These are phyloP conservation scores for Cherax quadricarinatus DNA, from an alignment of 1,140 invertebrate species.

Conservation along the genomic window DNA sequence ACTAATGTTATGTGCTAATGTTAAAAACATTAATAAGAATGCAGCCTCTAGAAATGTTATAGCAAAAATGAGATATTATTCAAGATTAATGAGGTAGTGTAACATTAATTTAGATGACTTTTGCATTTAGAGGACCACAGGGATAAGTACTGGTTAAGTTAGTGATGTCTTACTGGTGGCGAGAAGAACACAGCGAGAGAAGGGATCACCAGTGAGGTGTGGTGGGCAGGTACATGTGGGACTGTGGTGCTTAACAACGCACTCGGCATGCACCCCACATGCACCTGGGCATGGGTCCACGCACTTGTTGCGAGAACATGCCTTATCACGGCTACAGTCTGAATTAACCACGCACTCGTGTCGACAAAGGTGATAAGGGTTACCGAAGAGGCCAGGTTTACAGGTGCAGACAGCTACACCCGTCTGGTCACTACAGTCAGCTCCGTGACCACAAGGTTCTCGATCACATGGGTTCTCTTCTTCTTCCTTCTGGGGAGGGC, in stretches of 20 bases:
- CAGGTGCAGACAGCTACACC: constrained; percentile 82
- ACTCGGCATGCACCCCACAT: constrained; percentile 74
- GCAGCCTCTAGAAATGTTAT: constrained; percentile 3
- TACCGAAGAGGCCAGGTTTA: constrained; percentile 83
- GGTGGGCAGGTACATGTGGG: constrained; percentile 73
- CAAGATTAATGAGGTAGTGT: background rate
- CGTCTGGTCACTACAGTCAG: constrained; percentile 74
- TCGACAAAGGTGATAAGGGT: constrained; percentile 86
- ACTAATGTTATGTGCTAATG: background rate
- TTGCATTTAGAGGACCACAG: background rate
- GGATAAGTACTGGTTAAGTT: background rate
- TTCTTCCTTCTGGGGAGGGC: background rate
- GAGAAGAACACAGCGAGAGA: constrained; percentile 53
- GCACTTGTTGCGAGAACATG: constrained; percentile 79
- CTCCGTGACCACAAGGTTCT: constrained; percentile 86
- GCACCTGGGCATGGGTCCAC: constrained; percentile 74
- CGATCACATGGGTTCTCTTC: constrained; percentile 84
- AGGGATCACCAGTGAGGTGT: constrained; percentile 61
- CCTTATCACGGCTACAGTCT: constrained; percentile 82
- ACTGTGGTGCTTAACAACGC: constrained; percentile 73
- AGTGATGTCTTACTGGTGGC: constrained; percentile 35
- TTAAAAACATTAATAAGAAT: background rate
- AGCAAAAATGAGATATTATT: background rate
- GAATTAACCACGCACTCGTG: constrained; percentile 83
- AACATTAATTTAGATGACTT: constrained; percentile 1